These are phyloP conservation scores for Lichenostomus cassidix DNA, from an alignment of 2,113 vertebrate species.

Conservation along the genomic window DNA sequence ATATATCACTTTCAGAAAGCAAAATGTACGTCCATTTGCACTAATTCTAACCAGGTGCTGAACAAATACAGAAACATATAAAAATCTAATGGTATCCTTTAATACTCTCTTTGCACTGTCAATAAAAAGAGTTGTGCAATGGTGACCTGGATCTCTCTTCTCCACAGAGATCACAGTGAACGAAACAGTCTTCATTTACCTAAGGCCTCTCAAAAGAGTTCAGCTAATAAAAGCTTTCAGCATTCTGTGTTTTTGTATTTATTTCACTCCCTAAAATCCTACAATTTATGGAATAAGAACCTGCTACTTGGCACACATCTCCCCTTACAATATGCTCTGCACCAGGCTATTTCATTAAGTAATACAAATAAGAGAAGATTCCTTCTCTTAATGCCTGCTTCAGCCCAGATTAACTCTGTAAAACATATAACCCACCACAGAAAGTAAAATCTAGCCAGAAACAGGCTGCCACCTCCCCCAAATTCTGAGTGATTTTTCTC, in stretches of 20 bases:
- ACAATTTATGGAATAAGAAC: neutral
- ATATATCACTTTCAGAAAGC: neutral
- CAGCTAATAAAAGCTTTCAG: neutral
- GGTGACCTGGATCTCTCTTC: neutral
- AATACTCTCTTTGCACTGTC: neutral
- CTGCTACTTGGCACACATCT: neutral
- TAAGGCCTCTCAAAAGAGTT: neutral
- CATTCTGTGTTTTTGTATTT: neutral
- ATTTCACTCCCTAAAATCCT: neutral
- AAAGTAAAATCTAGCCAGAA: neutral
- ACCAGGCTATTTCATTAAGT: constrained; percentile 15
- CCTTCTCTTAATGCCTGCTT: neutral
- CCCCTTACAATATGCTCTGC: neutral
- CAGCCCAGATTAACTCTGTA: neutral
- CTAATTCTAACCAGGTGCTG: neutral
- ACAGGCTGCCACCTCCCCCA: neutral
- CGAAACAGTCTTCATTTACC: neutral
- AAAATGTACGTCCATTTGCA: neutral
- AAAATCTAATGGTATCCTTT: neutral
- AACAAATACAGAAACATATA: neutral
- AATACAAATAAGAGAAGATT: neutral
- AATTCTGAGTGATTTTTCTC: neutral
- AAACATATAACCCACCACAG: neutral
- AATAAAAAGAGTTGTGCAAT: neutral
- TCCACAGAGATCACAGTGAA: neutral